Evolutionary conservation across 2,888 invertebrate species (phyloP).

Genomic region (Carpatolechia fugitivella): DNA sequence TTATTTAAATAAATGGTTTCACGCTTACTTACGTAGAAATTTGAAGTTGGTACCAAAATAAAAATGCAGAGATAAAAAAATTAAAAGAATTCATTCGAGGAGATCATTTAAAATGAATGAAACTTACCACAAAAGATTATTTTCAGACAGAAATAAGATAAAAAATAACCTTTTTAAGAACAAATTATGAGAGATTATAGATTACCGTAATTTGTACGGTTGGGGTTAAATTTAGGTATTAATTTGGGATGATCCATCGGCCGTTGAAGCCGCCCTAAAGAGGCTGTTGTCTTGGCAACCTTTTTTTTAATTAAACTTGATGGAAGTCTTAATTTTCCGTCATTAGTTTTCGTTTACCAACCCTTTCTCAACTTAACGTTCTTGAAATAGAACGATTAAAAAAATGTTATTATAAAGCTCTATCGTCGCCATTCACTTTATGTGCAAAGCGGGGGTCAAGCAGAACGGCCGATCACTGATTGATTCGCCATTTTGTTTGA

Average conservation of each 20-base stretch:
- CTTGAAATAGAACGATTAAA: too few relatives aligned
- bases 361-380: background rate
- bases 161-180: background rate
- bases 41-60: too few relatives aligned
- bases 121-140: background rate
- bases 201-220: slow-evolving; percentile 28
- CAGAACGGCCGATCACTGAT: too few relatives aligned
- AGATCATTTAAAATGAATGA: too few relatives aligned
- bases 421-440: too few relatives aligned
- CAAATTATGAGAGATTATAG: slow-evolving; percentile 22
- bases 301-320: background rate
- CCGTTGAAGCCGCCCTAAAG: background rate
- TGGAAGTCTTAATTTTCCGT: background rate
- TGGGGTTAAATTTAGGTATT: slow-evolving; percentile 28
- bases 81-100: too few relatives aligned
- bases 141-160: background rate
- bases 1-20: too few relatives aligned
- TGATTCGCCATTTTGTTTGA: too few relatives aligned
- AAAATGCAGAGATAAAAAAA: too few relatives aligned
- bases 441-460: too few relatives aligned
- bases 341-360: background rate
- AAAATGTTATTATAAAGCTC: too few relatives aligned
- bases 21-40: too few relatives aligned
- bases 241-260: slow-evolving; percentile 17
- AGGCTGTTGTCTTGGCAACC: background rate